Evolutionary conservation across 2,888 invertebrate genomes (phyloP).

Genomic region (Megaustenia siamemsis): DNA sequence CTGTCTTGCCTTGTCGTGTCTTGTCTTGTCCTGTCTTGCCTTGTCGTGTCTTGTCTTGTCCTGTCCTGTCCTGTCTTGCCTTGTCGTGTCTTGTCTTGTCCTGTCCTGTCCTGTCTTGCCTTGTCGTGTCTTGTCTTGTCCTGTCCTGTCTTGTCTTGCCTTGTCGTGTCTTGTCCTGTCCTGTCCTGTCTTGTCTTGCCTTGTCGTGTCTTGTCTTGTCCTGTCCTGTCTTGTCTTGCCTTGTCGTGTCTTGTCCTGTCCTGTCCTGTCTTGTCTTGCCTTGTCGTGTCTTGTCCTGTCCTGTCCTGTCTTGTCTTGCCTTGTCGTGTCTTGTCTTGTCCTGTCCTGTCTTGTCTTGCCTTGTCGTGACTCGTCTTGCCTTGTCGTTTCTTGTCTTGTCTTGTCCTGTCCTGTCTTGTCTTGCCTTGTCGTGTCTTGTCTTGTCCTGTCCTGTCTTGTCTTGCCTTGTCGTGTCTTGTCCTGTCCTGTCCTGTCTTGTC

Average conservation of each 20-base stretch:
- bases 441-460: background rate
- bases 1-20: background rate
- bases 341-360: background rate
- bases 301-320: background rate
- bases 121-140: background rate
- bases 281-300: background rate
- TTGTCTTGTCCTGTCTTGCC: background rate
- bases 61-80: background rate
- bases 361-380: background rate
- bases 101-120: background rate
- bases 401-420: background rate
- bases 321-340: background rate
- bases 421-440: background rate
- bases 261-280: background rate
- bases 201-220: background rate
- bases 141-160: background rate
- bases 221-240: background rate
- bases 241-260: background rate
- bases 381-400: background rate
- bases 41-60: background rate
- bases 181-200: background rate
- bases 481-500: background rate
- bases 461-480: background rate
- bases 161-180: background rate
- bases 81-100: background rate